Conservation (phyloP, 2,113 vertebrate genomes). For the Urocynchramus pylzowi region DNA sequence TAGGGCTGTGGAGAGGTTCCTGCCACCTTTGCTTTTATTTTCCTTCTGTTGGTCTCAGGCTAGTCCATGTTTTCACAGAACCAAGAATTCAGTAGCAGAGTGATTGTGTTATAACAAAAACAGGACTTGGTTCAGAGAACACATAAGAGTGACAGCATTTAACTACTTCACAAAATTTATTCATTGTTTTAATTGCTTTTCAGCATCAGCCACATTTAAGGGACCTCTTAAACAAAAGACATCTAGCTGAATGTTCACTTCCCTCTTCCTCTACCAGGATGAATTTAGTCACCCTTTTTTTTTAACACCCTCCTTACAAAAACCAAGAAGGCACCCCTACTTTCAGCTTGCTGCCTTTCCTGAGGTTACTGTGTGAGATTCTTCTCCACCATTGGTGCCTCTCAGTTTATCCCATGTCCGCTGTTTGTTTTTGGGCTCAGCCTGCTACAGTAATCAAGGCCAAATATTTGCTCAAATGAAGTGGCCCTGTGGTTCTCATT, state of each 20-base stretch:
- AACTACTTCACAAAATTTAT: not conserved
- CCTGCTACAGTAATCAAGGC: conserved; percentile 44
- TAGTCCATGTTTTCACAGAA: not conserved
- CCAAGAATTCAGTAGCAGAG: not conserved
- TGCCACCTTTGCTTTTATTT: not conserved
- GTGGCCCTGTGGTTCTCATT: conserved; percentile 49
- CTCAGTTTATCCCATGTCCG: conserved; percentile 20
- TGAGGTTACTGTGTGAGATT: not conserved
- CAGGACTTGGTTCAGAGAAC: not conserved
- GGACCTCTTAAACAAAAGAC: not conserved
- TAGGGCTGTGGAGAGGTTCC: not conserved
- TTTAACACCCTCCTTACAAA: not conserved
- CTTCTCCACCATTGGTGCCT: not conserved
- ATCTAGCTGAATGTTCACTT: not conserved
- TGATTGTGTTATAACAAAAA: not conserved
- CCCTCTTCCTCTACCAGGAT: not conserved
- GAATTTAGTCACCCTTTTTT: not conserved
- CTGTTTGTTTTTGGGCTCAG: conserved; percentile 61
- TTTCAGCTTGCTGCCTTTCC: not conserved
- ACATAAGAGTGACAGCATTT: not conserved
- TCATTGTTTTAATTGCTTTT: not conserved
- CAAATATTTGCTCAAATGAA: conserved; percentile 68
- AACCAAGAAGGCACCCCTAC: not conserved
- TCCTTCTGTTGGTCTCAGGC: not conserved
- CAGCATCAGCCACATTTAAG: not conserved